phyloP scores from a whole-genome alignment of 2,113 vertebrate genomes.

The Amphilophus citrinellus region DNA sequence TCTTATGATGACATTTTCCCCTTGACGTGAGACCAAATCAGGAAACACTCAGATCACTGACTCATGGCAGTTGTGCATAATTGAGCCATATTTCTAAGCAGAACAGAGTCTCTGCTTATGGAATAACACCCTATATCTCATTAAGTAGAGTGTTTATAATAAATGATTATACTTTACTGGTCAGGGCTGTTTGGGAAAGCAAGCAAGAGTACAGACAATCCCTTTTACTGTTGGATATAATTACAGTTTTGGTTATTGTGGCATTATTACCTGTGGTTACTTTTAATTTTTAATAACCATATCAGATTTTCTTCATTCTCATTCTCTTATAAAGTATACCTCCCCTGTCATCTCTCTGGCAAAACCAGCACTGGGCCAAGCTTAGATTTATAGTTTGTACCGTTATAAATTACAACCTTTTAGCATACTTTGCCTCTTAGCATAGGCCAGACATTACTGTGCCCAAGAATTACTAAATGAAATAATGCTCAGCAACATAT shows the following conservation, averaged over 20 bases:
- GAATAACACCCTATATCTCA: slow-evolving; percentile 25
- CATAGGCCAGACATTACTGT: slow-evolving; percentile 5
- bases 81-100: slow-evolving; percentile 19
- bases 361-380: slow-evolving; percentile 34
- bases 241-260: slow-evolving; percentile 16
- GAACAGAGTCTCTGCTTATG: background rate
- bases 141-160: slow-evolving; percentile 26
- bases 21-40: slow-evolving; percentile 18
- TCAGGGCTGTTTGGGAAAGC: background rate
- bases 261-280: slow-evolving; percentile 31
- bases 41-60: slow-evolving; percentile 42
- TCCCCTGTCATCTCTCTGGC: slow-evolving; percentile 36
- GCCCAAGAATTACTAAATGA: slow-evolving; percentile 34
- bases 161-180: background rate
- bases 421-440: slow-evolving; percentile 7
- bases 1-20: slow-evolving; percentile 26
- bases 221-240: background rate
- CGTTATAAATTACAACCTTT: slow-evolving; percentile 52
- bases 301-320: slow-evolving; percentile 23
- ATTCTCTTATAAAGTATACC: slow-evolving; percentile 14
- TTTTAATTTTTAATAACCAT: slow-evolving; percentile 43
- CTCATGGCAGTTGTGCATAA: slow-evolving; percentile 35
- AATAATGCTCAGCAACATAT: slow-evolving; percentile 39
- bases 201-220: background rate
- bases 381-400: slow-evolving; percentile 34